Conservation (phyloP, 2,888 invertebrate species). For the Drosophila nr. perissopoda region DNA sequence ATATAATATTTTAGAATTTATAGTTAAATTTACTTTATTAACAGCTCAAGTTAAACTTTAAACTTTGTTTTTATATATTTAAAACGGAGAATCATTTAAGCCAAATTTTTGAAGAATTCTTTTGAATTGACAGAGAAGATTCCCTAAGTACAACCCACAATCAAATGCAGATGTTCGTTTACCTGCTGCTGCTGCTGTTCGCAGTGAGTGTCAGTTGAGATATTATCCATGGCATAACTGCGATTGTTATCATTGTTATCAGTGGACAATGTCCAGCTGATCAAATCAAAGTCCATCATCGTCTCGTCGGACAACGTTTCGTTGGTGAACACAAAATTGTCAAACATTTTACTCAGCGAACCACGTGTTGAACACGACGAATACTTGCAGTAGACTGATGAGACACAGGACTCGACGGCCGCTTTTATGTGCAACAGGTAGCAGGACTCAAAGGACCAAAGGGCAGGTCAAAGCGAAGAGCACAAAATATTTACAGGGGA, state of each 20-base stretch:
- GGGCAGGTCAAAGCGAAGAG: background rate
- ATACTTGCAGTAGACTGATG: conserved; percentile 67
- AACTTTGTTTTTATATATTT: no score
- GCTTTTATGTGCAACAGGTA: conserved; percentile 63
- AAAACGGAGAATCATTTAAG: no score
- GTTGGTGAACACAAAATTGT: conserved; percentile 62
- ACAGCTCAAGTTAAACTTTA: background rate
- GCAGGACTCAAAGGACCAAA: background rate
- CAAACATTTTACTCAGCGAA: conserved; percentile 62
- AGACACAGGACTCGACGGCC: background rate
- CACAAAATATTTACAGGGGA: conserved; percentile 49
- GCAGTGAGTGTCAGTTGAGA: conserved; percentile 15
- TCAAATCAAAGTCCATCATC: conserved; percentile 76
- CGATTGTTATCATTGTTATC: background rate
- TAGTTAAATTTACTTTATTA: no score
- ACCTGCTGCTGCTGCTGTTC: conserved; percentile 42
- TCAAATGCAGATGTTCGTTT: conserved; percentile 4
- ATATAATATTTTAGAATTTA: no score
- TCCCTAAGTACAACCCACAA: background rate
- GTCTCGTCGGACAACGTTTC: conserved; percentile 66
- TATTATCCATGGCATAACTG: conserved; percentile 43
- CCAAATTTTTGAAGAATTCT: no score
- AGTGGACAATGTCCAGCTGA: conserved; percentile 53
- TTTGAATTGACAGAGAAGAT: background rate
- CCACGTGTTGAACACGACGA: conserved; percentile 65